Evolutionary conservation across 2,888 invertebrate genomes (phyloP), one percentile per base, ranked within the genome.

Genomic region (Drosophila robusta): DNA sequence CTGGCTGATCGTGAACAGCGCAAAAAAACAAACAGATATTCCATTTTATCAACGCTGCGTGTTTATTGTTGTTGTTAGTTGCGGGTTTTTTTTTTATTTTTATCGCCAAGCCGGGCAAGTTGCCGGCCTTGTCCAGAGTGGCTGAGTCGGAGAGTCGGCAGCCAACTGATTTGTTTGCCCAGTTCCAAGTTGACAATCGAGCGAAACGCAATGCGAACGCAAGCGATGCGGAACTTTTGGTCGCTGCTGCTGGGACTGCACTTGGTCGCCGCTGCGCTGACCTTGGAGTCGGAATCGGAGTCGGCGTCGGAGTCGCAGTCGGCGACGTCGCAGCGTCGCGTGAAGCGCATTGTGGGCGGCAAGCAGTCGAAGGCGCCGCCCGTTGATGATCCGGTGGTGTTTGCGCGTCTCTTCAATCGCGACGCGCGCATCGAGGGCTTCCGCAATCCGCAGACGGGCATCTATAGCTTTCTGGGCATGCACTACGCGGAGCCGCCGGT

Each of bases 391-490:
- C 96, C 96, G 0, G 94, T 95, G 1, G 94, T 96, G 0, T 95
- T 95, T 87, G 93, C 95, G 0, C 94, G 94, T 75, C 94, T 94
- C 77, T 93, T 94, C 60, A 94, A 94, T 41, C 93, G 93, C 44
- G 94, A 94, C 78, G 94, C 95, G 0, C 93, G 95, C 29, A 91
- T 96, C 29, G 94, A 94, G 81, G 96, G 96, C 14, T 91, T 93
- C 60, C 93, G 94, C 76, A 94, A 96, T 88, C 91, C 93, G 8
- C 91, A 91, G 2, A 93, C 93, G 4, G 94, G 94, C 73, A 94
- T 95, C 87, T 96, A 96, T 75, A 94, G 94, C 24, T 97, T 96
- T 86, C 93, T 94, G 63, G 97, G 97, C 2, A 94, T 97, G 70
- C 94, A 95, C 91, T 97, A 94, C 85, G 95, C 94, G 0, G 92